phyloP scores from a whole-genome alignment of 2,888 invertebrate genomes.

The Anagyrus pseudococci region DNA sequence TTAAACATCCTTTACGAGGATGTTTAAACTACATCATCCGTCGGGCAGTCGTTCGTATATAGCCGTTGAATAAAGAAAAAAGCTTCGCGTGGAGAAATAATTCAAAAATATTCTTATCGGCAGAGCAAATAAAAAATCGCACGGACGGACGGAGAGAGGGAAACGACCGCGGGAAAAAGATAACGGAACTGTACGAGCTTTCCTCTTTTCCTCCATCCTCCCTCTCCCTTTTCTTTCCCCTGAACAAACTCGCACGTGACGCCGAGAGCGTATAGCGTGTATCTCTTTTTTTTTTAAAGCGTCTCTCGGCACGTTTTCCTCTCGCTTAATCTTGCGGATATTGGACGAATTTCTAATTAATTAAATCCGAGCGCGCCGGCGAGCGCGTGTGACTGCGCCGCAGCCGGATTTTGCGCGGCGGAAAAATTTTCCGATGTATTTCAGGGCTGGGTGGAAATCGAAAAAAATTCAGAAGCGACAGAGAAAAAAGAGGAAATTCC shows the following conservation, averaged over 20 bases:
- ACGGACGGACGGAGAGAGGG: background rate
- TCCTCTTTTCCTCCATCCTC: background rate
- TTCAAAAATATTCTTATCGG: no score
- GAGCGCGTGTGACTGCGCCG: background rate
- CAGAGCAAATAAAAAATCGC: background rate
- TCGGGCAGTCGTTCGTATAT: no score
- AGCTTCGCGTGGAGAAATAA: no score
- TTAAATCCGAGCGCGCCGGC: constrained; percentile 9
- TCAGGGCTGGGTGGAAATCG: no score
- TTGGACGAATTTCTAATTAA: constrained; percentile 26
- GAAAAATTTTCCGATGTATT: no score
- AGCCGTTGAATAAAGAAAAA: no score
- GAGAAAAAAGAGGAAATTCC: no score
- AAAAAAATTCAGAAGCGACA: no score
- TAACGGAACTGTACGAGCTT: no score
- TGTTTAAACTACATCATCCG: no score
- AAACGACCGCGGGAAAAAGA: constrained; percentile 1
- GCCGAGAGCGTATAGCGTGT: background rate
- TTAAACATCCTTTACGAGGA: no score
- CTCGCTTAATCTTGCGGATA: constrained; percentile 19
- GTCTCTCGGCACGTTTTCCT: background rate
- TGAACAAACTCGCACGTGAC: constrained; percentile 15
- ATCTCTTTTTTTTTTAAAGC: background rate
- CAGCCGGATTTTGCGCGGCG: background rate
- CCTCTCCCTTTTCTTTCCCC: background rate